Evolutionary conservation across 2,888 invertebrate genomes (phyloP), one percentile per base, ranked within the genome.

Genomic region (Protonemura montana): DNA sequence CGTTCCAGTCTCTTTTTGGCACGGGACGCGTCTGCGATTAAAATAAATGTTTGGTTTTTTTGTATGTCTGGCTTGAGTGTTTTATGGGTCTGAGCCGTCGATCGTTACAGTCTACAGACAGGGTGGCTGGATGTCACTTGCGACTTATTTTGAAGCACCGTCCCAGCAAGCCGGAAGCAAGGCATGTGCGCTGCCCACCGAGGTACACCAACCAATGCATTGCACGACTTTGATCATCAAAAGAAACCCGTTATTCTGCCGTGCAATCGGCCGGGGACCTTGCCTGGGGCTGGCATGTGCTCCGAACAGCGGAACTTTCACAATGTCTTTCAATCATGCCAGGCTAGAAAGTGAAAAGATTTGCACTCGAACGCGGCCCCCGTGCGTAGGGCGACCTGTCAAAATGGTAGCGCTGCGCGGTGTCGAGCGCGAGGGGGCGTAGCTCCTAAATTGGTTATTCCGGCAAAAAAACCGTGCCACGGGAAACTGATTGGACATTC

Each of bases 251-350:
- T 83, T 83, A 83, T 21, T 42, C 83, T 3, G 41, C 2, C 41
- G 13, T 5, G 27, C 7, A 21, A 82, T 35, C 35, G 35, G 35
- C 35, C 35, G 35, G 35, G 42, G 83, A 83, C 83, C 83, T 83
- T 83, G 83, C 83, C 83, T 83, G 5, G 26, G 83, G 83, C 83
- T 6, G 28, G 83, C 83, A 83, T 83, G 83, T 83, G 83, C 83
- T 0, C 41, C 28, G 10, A 26, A 35, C 42, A 6, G n/a, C 83
- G 83, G 41, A 83, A 83, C 83, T 83, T 83, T 83, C 83, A 42
- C 41, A 35, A 80, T 80, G 13, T 30, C 82, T 83, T 41, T 25
- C 41, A 83, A 83, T 42, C 30, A 41, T 83, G 83, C 26, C 26
- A 35, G 42, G 42, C 25, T n/a, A 59, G 83, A 83, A 59, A 83